These are phyloP conservation scores for Gambusia holbrooki DNA, from an alignment of 2,113 vertebrate genomes.

Conservation along the genomic window DNA sequence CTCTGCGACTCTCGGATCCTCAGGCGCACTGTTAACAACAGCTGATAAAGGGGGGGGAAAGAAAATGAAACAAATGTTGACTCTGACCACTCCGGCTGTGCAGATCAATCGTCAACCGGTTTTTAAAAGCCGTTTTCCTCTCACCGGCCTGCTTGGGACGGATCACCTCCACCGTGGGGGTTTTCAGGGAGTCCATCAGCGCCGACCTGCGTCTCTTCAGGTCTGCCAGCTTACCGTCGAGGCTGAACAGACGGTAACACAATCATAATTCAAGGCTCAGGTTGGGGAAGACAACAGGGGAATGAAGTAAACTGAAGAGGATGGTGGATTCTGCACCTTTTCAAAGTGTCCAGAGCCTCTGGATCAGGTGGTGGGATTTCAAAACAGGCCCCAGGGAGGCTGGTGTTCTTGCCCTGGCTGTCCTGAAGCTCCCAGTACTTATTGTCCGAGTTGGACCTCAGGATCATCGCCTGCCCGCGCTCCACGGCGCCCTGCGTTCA, in stretches of 20 bases:
- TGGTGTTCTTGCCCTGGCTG: conserved; percentile 72
- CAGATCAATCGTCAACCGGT: neutral
- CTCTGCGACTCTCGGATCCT: conserved; percentile 74
- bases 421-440: conserved; percentile 87
- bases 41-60: conserved; percentile 36
- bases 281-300: neutral
- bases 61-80: neutral
- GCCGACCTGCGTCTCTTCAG: conserved; percentile 82
- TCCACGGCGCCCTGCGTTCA: conserved; percentile 81
- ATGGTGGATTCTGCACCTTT: conserved; percentile 75
- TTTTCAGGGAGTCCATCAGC: conserved; percentile 73
- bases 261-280: conserved; percentile 7
- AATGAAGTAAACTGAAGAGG: neutral
- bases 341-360: conserved; percentile 80
- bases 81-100: neutral
- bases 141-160: conserved; percentile 74
- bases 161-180: conserved; percentile 64
- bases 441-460: conserved; percentile 83
- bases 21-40: conserved; percentile 47
- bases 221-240: conserved; percentile 80
- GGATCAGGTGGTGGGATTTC: conserved; percentile 87
- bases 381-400: conserved; percentile 87
- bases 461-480: conserved; percentile 80
- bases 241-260: conserved; percentile 70
- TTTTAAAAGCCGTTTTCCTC: neutral